Evolutionary conservation across 2,888 invertebrate species (phyloP).

Genomic region (Laothoe populi): DNA sequence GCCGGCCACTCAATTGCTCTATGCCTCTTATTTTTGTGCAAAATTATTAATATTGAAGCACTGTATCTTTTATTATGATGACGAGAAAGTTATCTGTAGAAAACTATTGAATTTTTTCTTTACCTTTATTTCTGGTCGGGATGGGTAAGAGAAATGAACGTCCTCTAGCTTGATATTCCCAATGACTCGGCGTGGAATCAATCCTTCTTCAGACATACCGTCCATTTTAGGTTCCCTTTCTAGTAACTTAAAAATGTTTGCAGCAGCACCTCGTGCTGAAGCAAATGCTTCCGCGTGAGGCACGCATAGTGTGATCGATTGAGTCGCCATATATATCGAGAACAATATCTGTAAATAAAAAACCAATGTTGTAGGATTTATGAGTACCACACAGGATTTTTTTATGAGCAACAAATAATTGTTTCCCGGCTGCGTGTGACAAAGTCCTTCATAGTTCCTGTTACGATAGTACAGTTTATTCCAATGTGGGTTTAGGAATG

Average conservation of each 20-base stretch:
- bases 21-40: too few species aligned
- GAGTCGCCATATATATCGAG: constrained; percentile 83
- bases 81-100: too few species aligned
- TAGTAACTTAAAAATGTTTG: constrained; percentile 89
- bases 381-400: too few species aligned
- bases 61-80: too few species aligned
- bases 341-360: constrained; percentile 62
- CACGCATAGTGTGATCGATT: constrained; percentile 43
- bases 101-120: background rate
- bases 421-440: too few species aligned
- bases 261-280: constrained; percentile 90
- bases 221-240: constrained; percentile 89
- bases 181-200: constrained; percentile 75
- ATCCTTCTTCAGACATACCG: constrained; percentile 85
- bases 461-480: too few species aligned
- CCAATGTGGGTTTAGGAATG: too few species aligned
- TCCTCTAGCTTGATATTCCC: constrained; percentile 88
- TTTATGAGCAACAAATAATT: too few species aligned
- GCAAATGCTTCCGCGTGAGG: constrained; percentile 87
- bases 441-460: too few species aligned
- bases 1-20: too few species aligned
- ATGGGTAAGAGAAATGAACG: constrained; percentile 91
- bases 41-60: too few species aligned
- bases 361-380: constrained; percentile 59
- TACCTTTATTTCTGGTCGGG: constrained; percentile 87